phyloP scores from a whole-genome alignment of 2,797 vertebrate species.

The Falco biarmicus region DNA sequence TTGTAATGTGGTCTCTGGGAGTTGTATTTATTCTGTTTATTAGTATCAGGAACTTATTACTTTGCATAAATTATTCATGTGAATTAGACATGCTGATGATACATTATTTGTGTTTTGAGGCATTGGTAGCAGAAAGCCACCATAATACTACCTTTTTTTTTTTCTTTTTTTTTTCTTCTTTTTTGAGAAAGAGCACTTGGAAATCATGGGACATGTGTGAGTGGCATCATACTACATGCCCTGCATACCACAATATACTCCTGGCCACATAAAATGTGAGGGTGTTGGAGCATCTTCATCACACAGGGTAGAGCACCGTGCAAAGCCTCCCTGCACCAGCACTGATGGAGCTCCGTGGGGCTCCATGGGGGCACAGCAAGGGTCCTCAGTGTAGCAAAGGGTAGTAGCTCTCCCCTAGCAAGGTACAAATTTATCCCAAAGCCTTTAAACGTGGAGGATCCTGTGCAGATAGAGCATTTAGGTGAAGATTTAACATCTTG shows the following conservation, averaged over 20 bases:
- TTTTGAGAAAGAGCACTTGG: not conserved
- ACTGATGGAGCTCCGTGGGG: not conserved
- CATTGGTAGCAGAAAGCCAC: not conserved
- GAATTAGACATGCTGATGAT: slow-evolving; percentile 25
- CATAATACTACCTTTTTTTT: too few species aligned
- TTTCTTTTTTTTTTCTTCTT: too few species aligned
- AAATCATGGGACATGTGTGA: not conserved
- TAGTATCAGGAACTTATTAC: slow-evolving; percentile 56
- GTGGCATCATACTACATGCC: not conserved
- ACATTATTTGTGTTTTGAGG: not conserved
- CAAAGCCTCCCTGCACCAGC: not conserved
- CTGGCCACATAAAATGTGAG: not conserved
- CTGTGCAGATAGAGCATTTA: not conserved
- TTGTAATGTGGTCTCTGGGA: slow-evolving; percentile 56
- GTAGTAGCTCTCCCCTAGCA: too few species aligned
- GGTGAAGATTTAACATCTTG: not conserved
- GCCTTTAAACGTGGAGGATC: not conserved
- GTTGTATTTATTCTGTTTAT: slow-evolving; percentile 66
- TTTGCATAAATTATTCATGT: slow-evolving; percentile 64
- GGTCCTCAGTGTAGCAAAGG: not conserved
- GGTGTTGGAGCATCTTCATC: not conserved
- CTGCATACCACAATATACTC: not conserved
- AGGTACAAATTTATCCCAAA: not conserved
- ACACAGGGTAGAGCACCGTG: rapidly evolving
- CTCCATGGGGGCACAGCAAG: not conserved